Evolutionary conservation across 2,888 invertebrate genomes (phyloP).

Genomic region (Dryobota labecula): DNA sequence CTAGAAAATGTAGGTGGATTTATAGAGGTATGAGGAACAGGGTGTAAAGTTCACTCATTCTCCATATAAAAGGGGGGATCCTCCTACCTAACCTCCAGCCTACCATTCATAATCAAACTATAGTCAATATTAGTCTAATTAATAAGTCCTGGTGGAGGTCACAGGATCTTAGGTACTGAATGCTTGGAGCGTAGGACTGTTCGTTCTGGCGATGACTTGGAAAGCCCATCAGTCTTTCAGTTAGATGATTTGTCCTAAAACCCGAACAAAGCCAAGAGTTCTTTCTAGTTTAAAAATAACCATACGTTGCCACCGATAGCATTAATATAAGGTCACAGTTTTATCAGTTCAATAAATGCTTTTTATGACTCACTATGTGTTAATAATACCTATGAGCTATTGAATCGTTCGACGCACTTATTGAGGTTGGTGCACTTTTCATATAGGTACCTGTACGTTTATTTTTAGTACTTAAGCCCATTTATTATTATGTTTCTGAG

Average conservation of each 20-base stretch:
- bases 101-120: too few relatives aligned
- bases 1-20: too few relatives aligned
- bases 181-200: not conserved
- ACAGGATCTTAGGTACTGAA: too few relatives aligned
- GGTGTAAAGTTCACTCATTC: too few relatives aligned
- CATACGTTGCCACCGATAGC: conserved; percentile 41
- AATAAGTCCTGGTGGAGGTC: too few relatives aligned
- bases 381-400: conserved; percentile 47
- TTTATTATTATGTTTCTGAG: conserved; percentile 29
- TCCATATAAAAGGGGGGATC: too few relatives aligned
- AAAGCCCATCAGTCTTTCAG: too few relatives aligned
- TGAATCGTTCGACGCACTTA: conserved; percentile 41
- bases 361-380: conserved; percentile 51
- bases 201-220: not conserved
- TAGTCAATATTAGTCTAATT: too few relatives aligned
- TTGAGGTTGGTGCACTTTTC: conserved; percentile 51
- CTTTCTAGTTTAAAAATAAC: conserved; percentile 1
- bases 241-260: not conserved
- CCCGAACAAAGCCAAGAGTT: not conserved
- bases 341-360: conserved; percentile 60
- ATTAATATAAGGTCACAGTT: conserved; percentile 42
- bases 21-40: too few relatives aligned
- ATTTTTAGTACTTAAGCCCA: conserved; percentile 32
- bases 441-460: conserved; percentile 29
- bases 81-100: too few relatives aligned